A percentile compares a stretch with the other conserved stretches of the same genome.
phyloP scores from a whole-genome alignment of 1,140 invertebrate genomes.

The Euwallacea similis region DNA sequence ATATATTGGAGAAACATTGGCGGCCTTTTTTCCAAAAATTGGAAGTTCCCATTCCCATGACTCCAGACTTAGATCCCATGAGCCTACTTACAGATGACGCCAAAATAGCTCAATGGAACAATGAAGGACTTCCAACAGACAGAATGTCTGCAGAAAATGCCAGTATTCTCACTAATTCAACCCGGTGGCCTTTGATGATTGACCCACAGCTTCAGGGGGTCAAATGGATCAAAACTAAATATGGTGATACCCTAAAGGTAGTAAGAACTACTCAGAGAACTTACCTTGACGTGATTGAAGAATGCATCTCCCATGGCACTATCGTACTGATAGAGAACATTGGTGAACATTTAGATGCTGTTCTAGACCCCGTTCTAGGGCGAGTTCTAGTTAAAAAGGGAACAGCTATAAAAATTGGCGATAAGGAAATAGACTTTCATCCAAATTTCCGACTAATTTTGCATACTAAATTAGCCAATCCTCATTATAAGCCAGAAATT shows the following conservation, averaged over 20 bases:
- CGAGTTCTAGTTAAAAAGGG: constrained; percentile 85
- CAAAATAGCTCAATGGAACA: constrained; percentile 90
- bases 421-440: constrained; percentile 89
- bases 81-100: constrained; percentile 88
- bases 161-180: constrained; percentile 84
- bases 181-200: constrained; percentile 93
- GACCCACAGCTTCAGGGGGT: constrained; percentile 90
- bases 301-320: constrained; percentile 73
- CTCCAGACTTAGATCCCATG: constrained; percentile 77
- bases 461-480: constrained; percentile 93
- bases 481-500: constrained; percentile 95
- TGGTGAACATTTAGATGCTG: constrained; percentile 84
- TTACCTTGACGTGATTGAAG: constrained; percentile 84
- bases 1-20: constrained; percentile 82
- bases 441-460: constrained; percentile 82
- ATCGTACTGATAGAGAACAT: constrained; percentile 87
- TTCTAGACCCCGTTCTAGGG: constrained; percentile 86
- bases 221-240: constrained; percentile 93
- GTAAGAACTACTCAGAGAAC: constrained; percentile 77
- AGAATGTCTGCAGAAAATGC: constrained; percentile 95
- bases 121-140: constrained; percentile 89
- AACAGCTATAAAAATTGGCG: constrained; percentile 76
- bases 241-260: constrained; percentile 70
- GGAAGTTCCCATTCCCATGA: constrained; percentile 71
- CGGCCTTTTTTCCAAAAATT: constrained; percentile 68